Conservation (phyloP, 2,888 invertebrate genomes). For the Amphimallon solstitiale region DNA sequence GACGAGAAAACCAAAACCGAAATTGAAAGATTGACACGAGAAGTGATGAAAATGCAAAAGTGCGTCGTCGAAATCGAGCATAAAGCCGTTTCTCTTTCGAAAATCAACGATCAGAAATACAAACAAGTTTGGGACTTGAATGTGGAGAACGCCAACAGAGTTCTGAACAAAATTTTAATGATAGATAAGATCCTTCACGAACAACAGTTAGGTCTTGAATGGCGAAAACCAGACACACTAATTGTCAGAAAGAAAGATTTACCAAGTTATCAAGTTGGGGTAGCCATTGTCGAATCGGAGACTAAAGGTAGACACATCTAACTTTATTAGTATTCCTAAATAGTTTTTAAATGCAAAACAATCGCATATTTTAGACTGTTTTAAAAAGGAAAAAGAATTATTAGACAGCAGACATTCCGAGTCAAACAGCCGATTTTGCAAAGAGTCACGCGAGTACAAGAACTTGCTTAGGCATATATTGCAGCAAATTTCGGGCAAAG, state of each 20-base stretch:
- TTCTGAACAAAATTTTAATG: slow-evolving; percentile 67
- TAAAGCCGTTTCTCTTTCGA: slow-evolving; percentile 75
- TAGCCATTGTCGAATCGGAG: slow-evolving; percentile 36
- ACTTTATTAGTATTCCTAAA: too few species aligned
- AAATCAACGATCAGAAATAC: slow-evolving; percentile 72
- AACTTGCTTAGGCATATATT: slow-evolving; percentile 71
- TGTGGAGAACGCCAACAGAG: slow-evolving; percentile 63
- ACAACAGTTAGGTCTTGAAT: slow-evolving; percentile 70
- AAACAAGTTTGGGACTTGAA: slow-evolving; percentile 72
- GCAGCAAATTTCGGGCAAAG: slow-evolving; percentile 74
- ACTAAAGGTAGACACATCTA: slow-evolving; percentile 17
- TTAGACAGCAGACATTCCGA: not conserved
- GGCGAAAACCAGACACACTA: slow-evolving; percentile 63
- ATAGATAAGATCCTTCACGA: slow-evolving; percentile 72
- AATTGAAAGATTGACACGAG: slow-evolving; percentile 74
- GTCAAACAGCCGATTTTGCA: not conserved
- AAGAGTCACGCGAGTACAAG: slow-evolving; percentile 34
- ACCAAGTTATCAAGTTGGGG: slow-evolving; percentile 61
- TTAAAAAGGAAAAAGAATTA: slow-evolving; percentile 2
- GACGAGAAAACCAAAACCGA: slow-evolving; percentile 73
- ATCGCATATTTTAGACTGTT: slow-evolving; percentile 1
- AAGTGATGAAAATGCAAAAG: slow-evolving; percentile 73
- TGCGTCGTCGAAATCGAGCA: slow-evolving; percentile 75
- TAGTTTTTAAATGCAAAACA: too few species aligned
- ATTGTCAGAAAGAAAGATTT: slow-evolving; percentile 63